Conservation (phyloP, 2,797 vertebrate species). For the Enteromius treurensis region DNA sequence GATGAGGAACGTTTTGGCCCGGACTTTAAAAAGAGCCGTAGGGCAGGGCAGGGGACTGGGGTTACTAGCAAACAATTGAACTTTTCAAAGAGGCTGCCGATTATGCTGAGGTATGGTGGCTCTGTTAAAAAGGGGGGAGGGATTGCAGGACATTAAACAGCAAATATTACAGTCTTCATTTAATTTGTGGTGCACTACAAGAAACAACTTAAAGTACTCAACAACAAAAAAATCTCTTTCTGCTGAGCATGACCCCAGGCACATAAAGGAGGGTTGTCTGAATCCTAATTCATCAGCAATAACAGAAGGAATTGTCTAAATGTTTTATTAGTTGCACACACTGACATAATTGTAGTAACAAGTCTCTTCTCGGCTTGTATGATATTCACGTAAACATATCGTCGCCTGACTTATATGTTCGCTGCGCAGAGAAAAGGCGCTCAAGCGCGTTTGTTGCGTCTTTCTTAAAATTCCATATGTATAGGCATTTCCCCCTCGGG, state of each 20-base stretch:
- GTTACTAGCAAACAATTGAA: slow-evolving; percentile 55
- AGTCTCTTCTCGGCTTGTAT: background rate
- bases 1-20: slow-evolving; percentile 55
- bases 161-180: background rate
- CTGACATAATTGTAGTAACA: background rate
- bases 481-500: slow-evolving; percentile 21
- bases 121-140: slow-evolving; percentile 14
- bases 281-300: slow-evolving; percentile 5
- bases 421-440: background rate
- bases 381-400: background rate
- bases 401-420: background rate
- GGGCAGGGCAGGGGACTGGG: slow-evolving; percentile 51
- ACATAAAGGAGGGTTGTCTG: background rate
- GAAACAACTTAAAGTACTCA: background rate
- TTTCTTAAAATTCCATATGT: slow-evolving; percentile 15
- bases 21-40: slow-evolving; percentile 56
- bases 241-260: background rate
- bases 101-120: slow-evolving; percentile 44
- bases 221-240: background rate
- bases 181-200: background rate
- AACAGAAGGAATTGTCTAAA: background rate
- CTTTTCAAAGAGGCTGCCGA: slow-evolving; percentile 51
- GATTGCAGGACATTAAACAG: slow-evolving; percentile 12
- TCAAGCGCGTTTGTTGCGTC: background rate
- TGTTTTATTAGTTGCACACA: background rate